phyloP scores from a whole-genome alignment of 53 echinoderm and acorn worm species.

The Luidia sarsii region DNA sequence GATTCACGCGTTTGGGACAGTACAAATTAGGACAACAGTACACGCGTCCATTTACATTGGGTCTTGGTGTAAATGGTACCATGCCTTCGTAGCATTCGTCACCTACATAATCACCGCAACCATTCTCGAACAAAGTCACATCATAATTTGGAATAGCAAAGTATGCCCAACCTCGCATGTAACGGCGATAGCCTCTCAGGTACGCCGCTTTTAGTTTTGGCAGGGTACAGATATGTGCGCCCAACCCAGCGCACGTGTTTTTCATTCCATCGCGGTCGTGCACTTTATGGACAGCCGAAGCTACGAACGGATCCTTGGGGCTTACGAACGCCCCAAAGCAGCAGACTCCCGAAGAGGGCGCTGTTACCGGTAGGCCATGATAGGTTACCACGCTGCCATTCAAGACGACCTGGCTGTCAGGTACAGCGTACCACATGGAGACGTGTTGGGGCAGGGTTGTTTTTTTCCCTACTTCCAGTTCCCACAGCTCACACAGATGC shows the following conservation, averaged over 20 bases:
- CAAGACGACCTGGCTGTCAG: neutral
- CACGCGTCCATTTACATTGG: neutral
- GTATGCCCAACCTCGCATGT: neutral
- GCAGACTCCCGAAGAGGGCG: neutral
- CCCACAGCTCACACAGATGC: conserved; percentile 29
- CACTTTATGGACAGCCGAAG: neutral
- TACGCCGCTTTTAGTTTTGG: conserved; percentile 15
- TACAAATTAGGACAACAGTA: conserved; percentile 18
- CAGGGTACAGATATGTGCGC: conserved; percentile 11
- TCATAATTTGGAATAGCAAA: neutral
- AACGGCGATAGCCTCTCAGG: neutral
- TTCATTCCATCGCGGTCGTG: neutral
- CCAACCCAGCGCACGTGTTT: neutral
- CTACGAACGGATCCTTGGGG: neutral
- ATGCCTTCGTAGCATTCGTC: conserved; percentile 19
- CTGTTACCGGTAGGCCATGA: neutral
- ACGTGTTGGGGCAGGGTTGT: neutral
- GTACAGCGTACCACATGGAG: conserved; percentile 13
- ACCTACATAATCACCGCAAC: neutral
- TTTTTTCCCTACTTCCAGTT: neutral
- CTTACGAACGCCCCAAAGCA: neutral
- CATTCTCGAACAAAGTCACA: neutral
- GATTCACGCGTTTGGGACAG: neutral
- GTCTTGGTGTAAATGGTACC: conserved; percentile 23
- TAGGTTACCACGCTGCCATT: neutral